Conservation (phyloP, 2,888 invertebrate species). For the Spisula subtruncata region DNA sequence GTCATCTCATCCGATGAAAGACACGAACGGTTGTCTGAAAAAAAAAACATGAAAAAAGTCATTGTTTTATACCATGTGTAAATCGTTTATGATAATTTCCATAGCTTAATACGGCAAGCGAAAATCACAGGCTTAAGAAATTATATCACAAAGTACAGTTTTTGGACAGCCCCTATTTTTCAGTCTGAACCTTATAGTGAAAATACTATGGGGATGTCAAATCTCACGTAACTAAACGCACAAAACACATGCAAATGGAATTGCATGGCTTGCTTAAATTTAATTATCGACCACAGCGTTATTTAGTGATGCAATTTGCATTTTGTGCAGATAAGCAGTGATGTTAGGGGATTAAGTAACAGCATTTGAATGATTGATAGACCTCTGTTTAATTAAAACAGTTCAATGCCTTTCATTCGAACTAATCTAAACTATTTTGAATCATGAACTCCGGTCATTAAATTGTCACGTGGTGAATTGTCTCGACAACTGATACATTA, state of each 20-base stretch:
- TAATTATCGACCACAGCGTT: background rate
- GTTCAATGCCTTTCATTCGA: background rate
- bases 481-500: background rate
- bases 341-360: background rate
- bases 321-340: background rate
- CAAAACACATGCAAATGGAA: no score
- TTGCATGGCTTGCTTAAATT: no score
- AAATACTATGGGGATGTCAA: no score
- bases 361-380: background rate
- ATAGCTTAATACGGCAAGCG: no score
- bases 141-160: no score
- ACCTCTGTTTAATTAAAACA: background rate
- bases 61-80: background rate
- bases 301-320: background rate
- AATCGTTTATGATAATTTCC: no score
- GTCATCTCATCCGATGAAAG: constrained; percentile 71
- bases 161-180: no score
- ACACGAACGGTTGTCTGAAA: constrained; percentile 79
- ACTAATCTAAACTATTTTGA: background rate
- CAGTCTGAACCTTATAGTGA: no score
- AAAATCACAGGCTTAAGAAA: no score
- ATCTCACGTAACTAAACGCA: no score
- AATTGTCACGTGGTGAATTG: background rate
- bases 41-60: background rate
- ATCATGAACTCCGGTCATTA: background rate